phyloP scores from a whole-genome alignment of 1,140 invertebrate genomes.

The Marisa cornuarietis region DNA sequence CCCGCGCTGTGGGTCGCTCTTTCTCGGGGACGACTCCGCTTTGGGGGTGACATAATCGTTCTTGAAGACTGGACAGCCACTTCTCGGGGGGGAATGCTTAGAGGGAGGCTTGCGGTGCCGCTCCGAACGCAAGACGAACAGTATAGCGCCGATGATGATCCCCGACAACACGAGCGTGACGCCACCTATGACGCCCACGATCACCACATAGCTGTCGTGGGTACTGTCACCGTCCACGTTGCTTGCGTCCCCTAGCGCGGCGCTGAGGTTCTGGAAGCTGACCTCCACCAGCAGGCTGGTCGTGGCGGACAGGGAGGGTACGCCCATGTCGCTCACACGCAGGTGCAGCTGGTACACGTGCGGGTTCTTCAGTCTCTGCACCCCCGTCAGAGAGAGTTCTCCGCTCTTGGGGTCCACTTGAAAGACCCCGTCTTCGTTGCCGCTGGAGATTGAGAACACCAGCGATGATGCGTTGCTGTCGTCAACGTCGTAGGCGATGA shows the following conservation, averaged over 20 bases:
- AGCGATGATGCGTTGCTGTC: slow-evolving; percentile 83
- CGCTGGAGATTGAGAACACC: slow-evolving; percentile 87
- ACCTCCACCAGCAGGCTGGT: slow-evolving; percentile 34
- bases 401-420: slow-evolving; percentile 85
- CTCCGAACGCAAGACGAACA: slow-evolving; percentile 33
- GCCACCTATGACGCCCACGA: slow-evolving; percentile 36
- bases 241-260: neutral
- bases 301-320: slow-evolving; percentile 22
- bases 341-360: slow-evolving; percentile 27
- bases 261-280: slow-evolving; percentile 32
- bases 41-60: slow-evolving; percentile 21
- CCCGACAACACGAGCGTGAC: slow-evolving; percentile 33
- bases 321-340: slow-evolving; percentile 25
- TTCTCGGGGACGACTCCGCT: neutral
- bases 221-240: neutral
- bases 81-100: neutral
- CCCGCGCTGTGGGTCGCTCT: neutral
- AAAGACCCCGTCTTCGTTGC: slow-evolving; percentile 81
- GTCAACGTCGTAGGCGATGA: slow-evolving; percentile 54
- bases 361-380: slow-evolving; percentile 24
- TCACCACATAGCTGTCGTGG: slow-evolving; percentile 37
- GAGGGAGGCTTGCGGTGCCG: slow-evolving; percentile 5
- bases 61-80: slow-evolving; percentile 13
- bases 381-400: slow-evolving; percentile 74
- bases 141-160: slow-evolving; percentile 39